Evolutionary conservation across 2,113 vertebrate species (phyloP).

Genomic region (Dasyornis broadbenti): DNA sequence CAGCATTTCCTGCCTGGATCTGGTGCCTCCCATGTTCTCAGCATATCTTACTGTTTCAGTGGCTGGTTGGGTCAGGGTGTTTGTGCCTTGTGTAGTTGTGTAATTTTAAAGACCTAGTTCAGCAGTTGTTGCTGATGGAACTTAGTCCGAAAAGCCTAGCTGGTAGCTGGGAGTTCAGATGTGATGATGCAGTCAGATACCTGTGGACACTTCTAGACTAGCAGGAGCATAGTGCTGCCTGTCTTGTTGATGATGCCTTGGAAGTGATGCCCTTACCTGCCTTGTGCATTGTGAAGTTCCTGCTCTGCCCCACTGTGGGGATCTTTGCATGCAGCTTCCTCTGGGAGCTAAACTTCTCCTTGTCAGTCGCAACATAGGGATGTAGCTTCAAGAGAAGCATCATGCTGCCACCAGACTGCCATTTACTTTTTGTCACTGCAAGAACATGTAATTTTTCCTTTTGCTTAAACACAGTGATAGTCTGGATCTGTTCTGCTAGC

Average conservation of each 20-base stretch:
- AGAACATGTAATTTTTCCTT: not conserved
- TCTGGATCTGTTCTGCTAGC: not conserved
- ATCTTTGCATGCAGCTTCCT: not conserved
- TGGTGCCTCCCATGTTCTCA: not conserved
- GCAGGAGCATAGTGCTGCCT: not conserved
- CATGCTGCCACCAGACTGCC: constrained; percentile 3
- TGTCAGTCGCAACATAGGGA: not conserved
- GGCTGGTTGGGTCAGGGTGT: not conserved
- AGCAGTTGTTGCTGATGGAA: not conserved
- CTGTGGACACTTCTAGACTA: not conserved
- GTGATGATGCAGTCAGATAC: not conserved
- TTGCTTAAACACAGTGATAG: not conserved
- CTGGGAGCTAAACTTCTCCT: not conserved
- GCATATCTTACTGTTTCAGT: fast-evolving
- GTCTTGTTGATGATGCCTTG: fast-evolving
- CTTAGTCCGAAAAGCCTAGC: fast-evolving
- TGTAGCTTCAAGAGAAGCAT: not conserved
- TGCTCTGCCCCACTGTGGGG: not conserved
- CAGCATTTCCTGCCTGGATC: not conserved
- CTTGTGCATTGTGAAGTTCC: fast-evolving
- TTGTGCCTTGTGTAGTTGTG: not conserved
- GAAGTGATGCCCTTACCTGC: not conserved
- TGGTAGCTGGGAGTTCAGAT: not conserved
- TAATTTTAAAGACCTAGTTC: not conserved
- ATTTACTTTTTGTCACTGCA: not conserved